Evolutionary conservation across 2,113 vertebrate species (phyloP), one percentile per base, ranked within the genome.

Genomic region (Anoplopoma fimbria): DNA sequence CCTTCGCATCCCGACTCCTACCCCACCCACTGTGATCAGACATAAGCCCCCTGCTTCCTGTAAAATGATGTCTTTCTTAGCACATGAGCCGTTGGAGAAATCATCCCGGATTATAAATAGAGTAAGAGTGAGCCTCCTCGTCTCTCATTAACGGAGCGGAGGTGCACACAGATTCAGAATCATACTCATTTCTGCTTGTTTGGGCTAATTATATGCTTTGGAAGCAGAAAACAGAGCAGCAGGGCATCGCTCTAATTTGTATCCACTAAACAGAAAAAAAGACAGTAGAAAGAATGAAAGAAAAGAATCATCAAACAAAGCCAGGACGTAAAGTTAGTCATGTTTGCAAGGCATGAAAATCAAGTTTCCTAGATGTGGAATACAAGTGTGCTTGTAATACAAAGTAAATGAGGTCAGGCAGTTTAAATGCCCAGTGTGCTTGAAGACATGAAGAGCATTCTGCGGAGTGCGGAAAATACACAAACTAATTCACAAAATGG

Each of bases 201-300:
- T 91, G 89, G 87, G 83, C 92, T 93, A 93, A 95, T 95, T 93
- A 93, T 87, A 81, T 89, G 86, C 86, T 90, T 91, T 91, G 89
- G 91, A 93, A 90, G 84, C 89, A 91, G 88, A 79, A 86, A 87
- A 87, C 81, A 87, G 71, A 94, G 88, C 93, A 95, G 93, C 91
- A 83, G 93, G 92, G 86, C 88, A 89, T 90, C 88, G 14, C 77
- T 93, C 87, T 94, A 88, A 94, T 95, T 94, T 94, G 82, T 92
- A 79, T 87, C 60, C 63, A 91, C 71, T 83, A 82, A 85, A 76
- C 71, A 69, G 73, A 75, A 78, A 75, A 58, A 49, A 12, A 77
- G 4, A 55, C 23, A 53, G 14, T 9, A 57, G 53, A 64, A 72
- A 77, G 13, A 57, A 76, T 9, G 82, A 53, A 67, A 58, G 13